Conservation (phyloP, 2,888 invertebrate species). For the Torymus aiolomorphi region DNA sequence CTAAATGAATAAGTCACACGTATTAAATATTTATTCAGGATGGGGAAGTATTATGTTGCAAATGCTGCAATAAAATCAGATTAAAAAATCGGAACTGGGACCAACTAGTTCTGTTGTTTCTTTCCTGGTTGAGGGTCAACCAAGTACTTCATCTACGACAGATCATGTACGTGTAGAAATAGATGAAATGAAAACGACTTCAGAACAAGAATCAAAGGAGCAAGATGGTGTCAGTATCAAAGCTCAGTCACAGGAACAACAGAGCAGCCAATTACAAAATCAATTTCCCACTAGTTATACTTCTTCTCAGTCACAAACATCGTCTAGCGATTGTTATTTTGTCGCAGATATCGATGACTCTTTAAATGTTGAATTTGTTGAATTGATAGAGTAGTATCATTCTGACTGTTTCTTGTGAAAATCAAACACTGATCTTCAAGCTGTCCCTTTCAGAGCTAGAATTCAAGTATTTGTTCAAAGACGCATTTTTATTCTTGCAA, state of each 20-base stretch:
- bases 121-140: not conserved
- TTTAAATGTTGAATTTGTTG: not conserved
- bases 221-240: not conserved
- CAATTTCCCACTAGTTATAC: not conserved
- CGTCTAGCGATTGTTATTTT: not conserved
- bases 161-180: not conserved
- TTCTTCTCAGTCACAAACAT: slow-evolving; percentile 2
- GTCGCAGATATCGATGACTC: not conserved
- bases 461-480: too few species aligned
- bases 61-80: too few species aligned
- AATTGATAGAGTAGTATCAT: too few species aligned
- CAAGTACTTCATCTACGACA: too few species aligned
- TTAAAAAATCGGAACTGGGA: not conserved
- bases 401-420: too few species aligned
- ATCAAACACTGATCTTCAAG: too few species aligned
- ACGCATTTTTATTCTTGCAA: too few species aligned
- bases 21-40: too few species aligned
- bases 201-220: not conserved
- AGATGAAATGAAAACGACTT: not conserved
- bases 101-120: not conserved
- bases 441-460: too few species aligned
- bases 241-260: not conserved
- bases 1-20: too few species aligned
- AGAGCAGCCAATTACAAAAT: not conserved
- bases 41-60: too few species aligned